These are phyloP conservation scores for Falcunculus frontatus DNA, from an alignment of 2,113 vertebrate genomes.

Conservation along the genomic window DNA sequence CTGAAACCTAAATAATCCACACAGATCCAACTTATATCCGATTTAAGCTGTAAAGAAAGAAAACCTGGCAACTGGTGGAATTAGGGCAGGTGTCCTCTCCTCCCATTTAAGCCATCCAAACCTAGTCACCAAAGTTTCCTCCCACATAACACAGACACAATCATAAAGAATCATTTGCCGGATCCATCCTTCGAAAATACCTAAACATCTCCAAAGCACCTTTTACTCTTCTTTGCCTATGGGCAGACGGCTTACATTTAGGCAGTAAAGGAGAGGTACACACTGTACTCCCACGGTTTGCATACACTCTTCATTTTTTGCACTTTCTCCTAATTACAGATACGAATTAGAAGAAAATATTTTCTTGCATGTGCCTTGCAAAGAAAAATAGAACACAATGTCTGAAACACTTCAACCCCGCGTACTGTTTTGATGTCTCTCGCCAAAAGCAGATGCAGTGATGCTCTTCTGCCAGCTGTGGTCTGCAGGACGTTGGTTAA, in stretches of 20 bases:
- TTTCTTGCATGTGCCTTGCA: not conserved
- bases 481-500: accelerated
- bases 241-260: not conserved
- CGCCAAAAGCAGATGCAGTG: not conserved
- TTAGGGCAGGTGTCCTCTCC: not conserved
- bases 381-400: not conserved
- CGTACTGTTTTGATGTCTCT: not conserved
- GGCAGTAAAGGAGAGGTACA: not conserved
- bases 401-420: not conserved
- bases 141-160: not conserved
- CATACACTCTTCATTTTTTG: not conserved
- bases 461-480: not conserved
- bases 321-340: not conserved
- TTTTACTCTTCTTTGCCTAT: not conserved
- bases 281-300: not conserved
- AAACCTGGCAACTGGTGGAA: not conserved
- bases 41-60: not conserved
- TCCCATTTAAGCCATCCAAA: not conserved
- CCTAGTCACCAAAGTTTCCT: not conserved
- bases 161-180: not conserved
- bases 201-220: not conserved
- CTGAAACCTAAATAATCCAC: not conserved
- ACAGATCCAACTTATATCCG: not conserved
- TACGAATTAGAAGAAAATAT: not conserved
- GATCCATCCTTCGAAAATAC: not conserved